Evolutionary conservation across 2,113 vertebrate species (phyloP).

Genomic region (Probosciger aterrimus): DNA sequence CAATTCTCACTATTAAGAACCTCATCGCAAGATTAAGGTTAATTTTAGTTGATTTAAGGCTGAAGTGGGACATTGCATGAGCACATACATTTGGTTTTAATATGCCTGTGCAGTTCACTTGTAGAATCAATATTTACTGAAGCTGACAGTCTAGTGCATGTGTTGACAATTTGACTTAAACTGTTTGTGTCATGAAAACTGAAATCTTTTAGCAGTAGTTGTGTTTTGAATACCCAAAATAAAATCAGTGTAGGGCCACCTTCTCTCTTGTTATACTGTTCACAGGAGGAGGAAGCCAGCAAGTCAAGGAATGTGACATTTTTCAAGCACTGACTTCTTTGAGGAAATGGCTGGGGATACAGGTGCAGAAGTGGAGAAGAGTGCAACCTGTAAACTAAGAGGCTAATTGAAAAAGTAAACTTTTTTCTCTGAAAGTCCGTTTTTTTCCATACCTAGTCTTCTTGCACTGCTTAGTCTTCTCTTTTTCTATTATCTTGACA

Average conservation of each 20-base stretch:
- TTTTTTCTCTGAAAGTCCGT: background rate
- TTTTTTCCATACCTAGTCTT: background rate
- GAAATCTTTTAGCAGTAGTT: background rate
- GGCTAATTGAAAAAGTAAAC: background rate
- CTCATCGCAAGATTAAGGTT: background rate
- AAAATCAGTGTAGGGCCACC: background rate
- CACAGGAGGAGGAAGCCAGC: background rate
- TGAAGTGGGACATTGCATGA: background rate
- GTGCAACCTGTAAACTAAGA: background rate
- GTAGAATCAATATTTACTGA: background rate
- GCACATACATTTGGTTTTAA: background rate
- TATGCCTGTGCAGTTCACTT: background rate
- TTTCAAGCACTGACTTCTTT: background rate
- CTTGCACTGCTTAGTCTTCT: background rate
- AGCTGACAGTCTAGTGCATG: background rate
- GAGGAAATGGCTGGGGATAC: background rate
- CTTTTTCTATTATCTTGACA: background rate
- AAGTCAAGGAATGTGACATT: background rate
- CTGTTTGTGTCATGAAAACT: background rate
- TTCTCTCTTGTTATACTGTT: background rate
- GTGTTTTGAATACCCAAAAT: constrained; percentile 1
- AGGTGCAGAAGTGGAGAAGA: background rate
- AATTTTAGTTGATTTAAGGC: background rate
- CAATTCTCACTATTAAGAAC: background rate
- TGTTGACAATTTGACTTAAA: constrained; percentile 1